phyloP scores from a whole-genome alignment of 35 echinoderm and acorn worm species.

The Ophiothrix spiculata region DNA sequence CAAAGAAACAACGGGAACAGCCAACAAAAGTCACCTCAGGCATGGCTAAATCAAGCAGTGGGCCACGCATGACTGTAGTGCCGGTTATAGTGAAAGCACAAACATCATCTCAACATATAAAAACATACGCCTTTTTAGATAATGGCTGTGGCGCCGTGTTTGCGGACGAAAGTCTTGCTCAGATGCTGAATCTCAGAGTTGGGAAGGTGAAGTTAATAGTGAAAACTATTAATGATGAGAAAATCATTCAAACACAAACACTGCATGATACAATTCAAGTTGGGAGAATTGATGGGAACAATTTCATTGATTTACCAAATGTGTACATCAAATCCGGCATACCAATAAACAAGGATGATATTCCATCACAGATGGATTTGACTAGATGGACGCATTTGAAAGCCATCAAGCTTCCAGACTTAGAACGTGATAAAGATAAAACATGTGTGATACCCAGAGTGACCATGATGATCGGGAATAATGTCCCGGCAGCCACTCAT shows the following conservation, averaged over 20 bases:
- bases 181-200: background rate
- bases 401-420: background rate
- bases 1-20: background rate
- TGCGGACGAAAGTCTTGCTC: background rate
- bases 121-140: background rate
- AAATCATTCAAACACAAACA: background rate
- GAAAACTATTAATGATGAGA: background rate
- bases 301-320: background rate
- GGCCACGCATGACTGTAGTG: background rate
- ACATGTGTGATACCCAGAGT: background rate
- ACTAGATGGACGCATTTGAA: background rate
- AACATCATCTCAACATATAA: background rate
- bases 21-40: background rate
- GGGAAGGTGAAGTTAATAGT: background rate
- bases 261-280: background rate
- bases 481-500: conserved; percentile 27
- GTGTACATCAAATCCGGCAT: background rate
- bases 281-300: background rate
- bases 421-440: background rate
- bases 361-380: background rate
- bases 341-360: background rate
- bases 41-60: background rate
- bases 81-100: background rate
- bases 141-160: background rate
- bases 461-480: conserved; percentile 25